Evolutionary conservation across 2,888 invertebrate species (phyloP).

Genomic region (Rhingia campestris): DNA sequence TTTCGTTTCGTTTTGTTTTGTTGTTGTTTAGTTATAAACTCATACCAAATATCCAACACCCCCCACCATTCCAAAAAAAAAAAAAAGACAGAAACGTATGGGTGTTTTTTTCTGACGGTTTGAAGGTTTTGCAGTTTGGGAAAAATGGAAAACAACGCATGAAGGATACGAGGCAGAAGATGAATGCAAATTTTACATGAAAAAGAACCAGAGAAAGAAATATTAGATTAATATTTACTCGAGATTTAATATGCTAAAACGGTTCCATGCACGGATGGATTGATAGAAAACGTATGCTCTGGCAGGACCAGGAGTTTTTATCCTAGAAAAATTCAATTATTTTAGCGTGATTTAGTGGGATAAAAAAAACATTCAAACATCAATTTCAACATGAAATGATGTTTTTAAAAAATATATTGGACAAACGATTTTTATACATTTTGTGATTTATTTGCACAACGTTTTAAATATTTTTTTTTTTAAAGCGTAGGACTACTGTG

Average conservation of each 20-base stretch:
- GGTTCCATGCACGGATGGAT: conserved; percentile 50
- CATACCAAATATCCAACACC: conserved; percentile 25
- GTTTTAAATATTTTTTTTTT: too few relatives aligned
- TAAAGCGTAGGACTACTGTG: too few relatives aligned
- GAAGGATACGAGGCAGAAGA: conserved; percentile 54
- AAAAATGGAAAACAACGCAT: conserved; percentile 53
- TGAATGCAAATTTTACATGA: conserved; percentile 63
- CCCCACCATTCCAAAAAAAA: conserved; percentile 23
- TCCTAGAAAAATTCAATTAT: conserved; percentile 34
- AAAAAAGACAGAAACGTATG: conserved; percentile 8
- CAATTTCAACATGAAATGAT: background rate
- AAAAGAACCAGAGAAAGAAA: conserved; percentile 24
- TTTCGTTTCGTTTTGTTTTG: conserved; percentile 11
- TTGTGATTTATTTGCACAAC: too few relatives aligned
- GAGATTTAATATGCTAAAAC: conserved; percentile 68
- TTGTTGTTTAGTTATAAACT: conserved; percentile 32
- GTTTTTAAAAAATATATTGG: too few relatives aligned
- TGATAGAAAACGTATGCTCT: conserved; percentile 41
- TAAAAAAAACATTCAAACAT: background rate
- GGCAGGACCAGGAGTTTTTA: background rate
- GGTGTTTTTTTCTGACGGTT: conserved; percentile 9
- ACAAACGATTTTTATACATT: too few relatives aligned
- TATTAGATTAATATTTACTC: conserved; percentile 62
- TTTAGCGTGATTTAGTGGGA: background rate
- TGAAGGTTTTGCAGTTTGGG: conserved; percentile 15